Evolutionary conservation across 2,797 vertebrate genomes (phyloP), one percentile per base, ranked within the genome.

Genomic region (Mallotus villosus): DNA sequence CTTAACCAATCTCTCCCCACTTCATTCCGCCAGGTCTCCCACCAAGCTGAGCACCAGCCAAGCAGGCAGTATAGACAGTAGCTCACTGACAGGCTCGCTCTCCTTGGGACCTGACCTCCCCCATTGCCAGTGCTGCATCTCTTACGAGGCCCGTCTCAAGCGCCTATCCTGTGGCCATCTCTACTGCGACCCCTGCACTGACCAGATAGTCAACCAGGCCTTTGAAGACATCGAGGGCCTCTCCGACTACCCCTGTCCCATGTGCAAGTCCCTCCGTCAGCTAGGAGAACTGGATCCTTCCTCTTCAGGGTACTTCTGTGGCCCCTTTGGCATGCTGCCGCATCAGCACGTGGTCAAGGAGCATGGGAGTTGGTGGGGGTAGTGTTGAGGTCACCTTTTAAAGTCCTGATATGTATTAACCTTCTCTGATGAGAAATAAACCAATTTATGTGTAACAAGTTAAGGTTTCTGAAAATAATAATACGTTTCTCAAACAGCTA

Each of bases 211-310:
- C 85, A 94, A 94, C 90, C 81, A 92, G 86, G 93, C 93, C 70
- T 94, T 94, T 21, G 89, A 93, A 67, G 93, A 94, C 86, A 94
- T 94, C 24, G 93, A 94, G 86, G 93, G 93, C 4, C 88, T 94
- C 70, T 90, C 90, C 0, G 91, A 94, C 72, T 94, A 92, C 84
- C 93, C 93, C 68, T 94, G 93, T 73, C 93, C 93, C 70, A 85
- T 93, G 83, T 94, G 93, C 88, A 93, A 90, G 85, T 92, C 93
- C 78, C 76, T 92, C 34, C 85, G 81, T 7, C 91, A 91, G 83
- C 82, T 92, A 6, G 87, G 85, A 1, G 86, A 87, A 76, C 85
- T 88, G 25, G 85, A 86, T n/a, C 84, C 87, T 0, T 80, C 84
- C 7, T 82, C 83, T 74, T 87, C 89, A 2, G 83, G 84, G 63